These are phyloP conservation scores for Linepithema humile DNA, from an alignment of 1,140 invertebrate genomes.

Conservation along the genomic window DNA sequence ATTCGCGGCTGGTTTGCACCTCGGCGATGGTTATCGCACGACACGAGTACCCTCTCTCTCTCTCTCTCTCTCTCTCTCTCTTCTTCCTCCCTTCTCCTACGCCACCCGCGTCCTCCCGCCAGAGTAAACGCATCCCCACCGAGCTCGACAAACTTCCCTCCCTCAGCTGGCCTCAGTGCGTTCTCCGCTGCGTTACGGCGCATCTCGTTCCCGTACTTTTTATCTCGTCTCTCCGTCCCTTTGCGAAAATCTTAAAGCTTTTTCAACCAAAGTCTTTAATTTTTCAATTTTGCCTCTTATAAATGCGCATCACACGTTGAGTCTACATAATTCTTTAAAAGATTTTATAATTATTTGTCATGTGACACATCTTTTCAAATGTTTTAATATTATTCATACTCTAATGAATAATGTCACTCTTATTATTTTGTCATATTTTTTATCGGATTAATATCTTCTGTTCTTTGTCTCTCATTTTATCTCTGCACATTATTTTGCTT, in stretches of 20 bases:
- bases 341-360: not conserved
- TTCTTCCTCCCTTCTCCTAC: constrained; percentile 40
- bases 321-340: not conserved
- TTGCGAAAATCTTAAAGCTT: not conserved
- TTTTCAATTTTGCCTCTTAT: not conserved
- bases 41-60: constrained; percentile 68
- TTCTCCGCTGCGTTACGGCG: constrained; percentile 42
- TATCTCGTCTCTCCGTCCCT: not conserved
- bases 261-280: not conserved
- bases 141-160: constrained; percentile 55
- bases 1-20: constrained; percentile 83
- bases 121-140: constrained; percentile 60
- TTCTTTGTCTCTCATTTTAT: not conserved
- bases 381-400: not conserved
- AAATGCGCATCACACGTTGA: not conserved
- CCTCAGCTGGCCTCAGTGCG: constrained; percentile 61
- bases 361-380: not conserved
- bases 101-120: constrained; percentile 17
- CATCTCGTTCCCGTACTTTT: constrained; percentile 41
- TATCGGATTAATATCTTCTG: not conserved
- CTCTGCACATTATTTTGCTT: not conserved
- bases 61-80: constrained; percentile 14
- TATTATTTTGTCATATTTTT: constrained; percentile 2
- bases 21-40: constrained; percentile 78
- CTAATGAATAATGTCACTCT: not conserved